A percentile compares a stretch with the other conserved stretches of the same genome.
phyloP scores from a whole-genome alignment of 2,797 vertebrate species.

The Chloroceryle inda region DNA sequence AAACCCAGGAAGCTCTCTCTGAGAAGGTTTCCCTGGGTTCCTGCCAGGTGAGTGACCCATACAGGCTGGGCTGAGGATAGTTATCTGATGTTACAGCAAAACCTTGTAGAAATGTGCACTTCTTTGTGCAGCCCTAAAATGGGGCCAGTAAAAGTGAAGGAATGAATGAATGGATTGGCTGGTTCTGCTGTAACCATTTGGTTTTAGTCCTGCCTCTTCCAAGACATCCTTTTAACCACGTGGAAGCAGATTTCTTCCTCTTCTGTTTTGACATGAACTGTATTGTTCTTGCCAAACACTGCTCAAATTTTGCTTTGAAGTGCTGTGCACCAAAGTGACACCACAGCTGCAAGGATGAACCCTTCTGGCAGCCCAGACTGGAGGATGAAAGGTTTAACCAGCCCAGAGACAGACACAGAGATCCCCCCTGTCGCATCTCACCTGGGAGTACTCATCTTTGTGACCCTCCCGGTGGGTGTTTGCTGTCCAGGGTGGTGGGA shows the following conservation, averaged over 20 bases:
- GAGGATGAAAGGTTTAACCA: not conserved
- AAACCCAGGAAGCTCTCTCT: not conserved
- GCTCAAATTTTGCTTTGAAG: not conserved
- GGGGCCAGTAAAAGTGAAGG: not conserved
- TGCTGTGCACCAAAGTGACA: not conserved
- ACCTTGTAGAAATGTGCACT: not conserved
- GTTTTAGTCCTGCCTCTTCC: not conserved
- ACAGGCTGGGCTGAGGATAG: not conserved
- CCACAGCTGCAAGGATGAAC: not conserved
- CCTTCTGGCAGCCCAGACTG: conserved; percentile 11
- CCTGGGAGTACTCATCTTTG: not conserved
- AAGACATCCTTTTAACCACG: not conserved
- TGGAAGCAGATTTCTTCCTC: not conserved
- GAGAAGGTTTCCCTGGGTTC: not conserved
- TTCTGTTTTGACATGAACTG: not conserved
- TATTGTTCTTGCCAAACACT: not conserved
- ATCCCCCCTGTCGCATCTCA: not conserved
- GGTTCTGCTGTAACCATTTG: not conserved
- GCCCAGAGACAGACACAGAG: not conserved
- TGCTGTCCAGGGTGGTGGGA: not conserved
- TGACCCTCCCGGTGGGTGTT: not conserved
- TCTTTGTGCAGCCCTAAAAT: not conserved
- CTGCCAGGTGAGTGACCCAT: not conserved
- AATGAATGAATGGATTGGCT: not conserved
- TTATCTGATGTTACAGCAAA: not conserved